Base-by-base conservation (phyloP, 2,888 invertebrate genomes). In the Volucella zonaria region DNA sequence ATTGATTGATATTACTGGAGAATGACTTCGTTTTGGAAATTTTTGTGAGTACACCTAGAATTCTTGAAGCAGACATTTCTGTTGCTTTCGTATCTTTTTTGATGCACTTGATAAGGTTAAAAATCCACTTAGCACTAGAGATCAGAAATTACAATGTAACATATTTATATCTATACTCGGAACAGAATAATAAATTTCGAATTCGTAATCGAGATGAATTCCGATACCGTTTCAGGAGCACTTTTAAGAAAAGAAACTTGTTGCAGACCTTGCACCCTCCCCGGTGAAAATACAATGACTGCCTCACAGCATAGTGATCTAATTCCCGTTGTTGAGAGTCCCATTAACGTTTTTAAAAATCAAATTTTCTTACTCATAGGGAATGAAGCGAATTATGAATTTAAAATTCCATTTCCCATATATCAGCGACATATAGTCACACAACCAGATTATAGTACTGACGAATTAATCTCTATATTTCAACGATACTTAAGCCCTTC, bases 61-160 rank as follows among this genome's bases (percentile, higher is more conserved):
- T 90, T 89, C 94, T 92, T 80, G 93, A 89, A 87, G 93, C 93
- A 88, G 94, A 93, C 95, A 95, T 94, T 87, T 87, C 31, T 87
- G 40, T 15, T 31, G 9, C 18, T 77, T 64, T 68, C 6, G 23
- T 71, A 73, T 40, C 8, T 45, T 23, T 62, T 43, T 45, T 11
- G 47, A 67, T 51, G 31, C 47, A 54, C 31, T 66, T 15, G 42
- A 51, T 42, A 64, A 49, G 38, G 15, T 58, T 47, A 52, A 12
- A 40, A 71, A 52, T 43, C 14, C 43, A 23, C 15, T 31, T 23
- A 10, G 23, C 9, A 8, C 18, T 43, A n/a, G n/a, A 23, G 11
- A 2, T 59, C 40, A 59, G 43, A 52, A 40, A 18, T 15, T 38
- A 12, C 45, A 14, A 54, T 70, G 42, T 42, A n/a, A n/a, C n/a